Conservation (phyloP, 2,797 vertebrate species). For the Galagoides demidoff region DNA sequence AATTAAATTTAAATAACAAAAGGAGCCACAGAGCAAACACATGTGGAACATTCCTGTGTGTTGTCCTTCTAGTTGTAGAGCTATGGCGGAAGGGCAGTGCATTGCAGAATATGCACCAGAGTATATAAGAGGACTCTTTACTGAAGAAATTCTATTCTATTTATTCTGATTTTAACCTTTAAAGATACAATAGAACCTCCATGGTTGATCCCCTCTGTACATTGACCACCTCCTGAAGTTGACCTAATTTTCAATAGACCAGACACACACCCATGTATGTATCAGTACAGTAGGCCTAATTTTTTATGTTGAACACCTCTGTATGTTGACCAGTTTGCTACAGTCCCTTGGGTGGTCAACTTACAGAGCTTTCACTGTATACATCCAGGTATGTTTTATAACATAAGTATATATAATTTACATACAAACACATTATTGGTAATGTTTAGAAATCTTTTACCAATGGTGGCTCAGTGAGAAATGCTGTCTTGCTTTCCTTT, state of each 20-base stretch:
- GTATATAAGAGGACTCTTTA: neutral
- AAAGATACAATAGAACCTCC: neutral
- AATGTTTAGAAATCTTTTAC: neutral
- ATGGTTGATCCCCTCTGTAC: too few species aligned
- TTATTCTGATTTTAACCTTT: neutral
- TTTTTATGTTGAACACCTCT: too few species aligned
- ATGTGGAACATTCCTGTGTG: neutral
- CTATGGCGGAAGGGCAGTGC: neutral
- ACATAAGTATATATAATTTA: neutral
- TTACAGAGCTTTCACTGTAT: neutral
- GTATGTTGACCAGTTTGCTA: too few species aligned
- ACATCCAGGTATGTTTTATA: neutral
- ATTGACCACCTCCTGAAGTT: too few species aligned
- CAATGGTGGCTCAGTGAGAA: neutral
- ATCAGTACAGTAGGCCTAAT: too few species aligned
- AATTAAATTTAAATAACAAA: neutral
- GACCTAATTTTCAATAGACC: too few species aligned
- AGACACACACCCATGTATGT: too few species aligned
- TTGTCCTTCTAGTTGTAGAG: accelerated
- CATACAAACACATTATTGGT: neutral
- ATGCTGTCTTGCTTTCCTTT: neutral
- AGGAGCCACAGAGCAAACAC: neutral
- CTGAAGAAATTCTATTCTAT: neutral
- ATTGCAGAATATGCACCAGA: neutral
- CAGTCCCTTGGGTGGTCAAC: too few species aligned